Conservation (phyloP, 1,140 invertebrate genomes). For the Ylistrum balloti region DNA sequence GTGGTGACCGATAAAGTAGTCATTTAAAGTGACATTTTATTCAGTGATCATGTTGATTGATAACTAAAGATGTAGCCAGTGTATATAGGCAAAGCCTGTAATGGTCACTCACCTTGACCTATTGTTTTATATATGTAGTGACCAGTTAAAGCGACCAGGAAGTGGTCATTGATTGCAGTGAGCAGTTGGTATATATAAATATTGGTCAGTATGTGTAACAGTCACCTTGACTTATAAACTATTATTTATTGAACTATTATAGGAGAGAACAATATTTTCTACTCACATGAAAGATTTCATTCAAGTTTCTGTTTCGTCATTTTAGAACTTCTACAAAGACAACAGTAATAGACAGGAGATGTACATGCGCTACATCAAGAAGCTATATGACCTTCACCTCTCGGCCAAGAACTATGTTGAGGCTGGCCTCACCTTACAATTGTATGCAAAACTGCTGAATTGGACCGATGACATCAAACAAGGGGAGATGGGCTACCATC, state of each 20-base stretch:
- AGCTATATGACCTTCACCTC: conserved; percentile 78
- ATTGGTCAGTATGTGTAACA: not conserved
- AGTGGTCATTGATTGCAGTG: not conserved
- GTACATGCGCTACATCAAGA: conserved; percentile 81
- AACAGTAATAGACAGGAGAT: conserved; percentile 78
- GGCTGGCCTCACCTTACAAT: conserved; percentile 77
- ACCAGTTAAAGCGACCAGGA: not conserved
- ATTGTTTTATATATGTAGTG: not conserved
- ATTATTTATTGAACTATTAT: too few species aligned
- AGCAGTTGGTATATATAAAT: not conserved
- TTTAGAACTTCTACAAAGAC: conserved; percentile 87
- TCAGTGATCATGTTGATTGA: too few species aligned
- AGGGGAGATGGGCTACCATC: conserved; percentile 83
- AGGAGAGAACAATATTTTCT: too few species aligned
- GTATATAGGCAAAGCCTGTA: too few species aligned
- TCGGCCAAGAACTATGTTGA: conserved; percentile 77
- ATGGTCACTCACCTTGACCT: not conserved
- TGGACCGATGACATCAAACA: conserved; percentile 72
- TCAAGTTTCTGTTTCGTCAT: conserved; percentile 62
- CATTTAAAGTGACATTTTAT: too few species aligned
- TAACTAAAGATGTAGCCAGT: too few species aligned
- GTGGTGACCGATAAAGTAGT: too few species aligned
- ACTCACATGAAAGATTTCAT: not conserved
- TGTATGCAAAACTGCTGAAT: conserved; percentile 83
- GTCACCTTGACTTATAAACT: too few species aligned